Conservation (phyloP, 2,113 vertebrate species). For the Cavia porcellus region DNA sequence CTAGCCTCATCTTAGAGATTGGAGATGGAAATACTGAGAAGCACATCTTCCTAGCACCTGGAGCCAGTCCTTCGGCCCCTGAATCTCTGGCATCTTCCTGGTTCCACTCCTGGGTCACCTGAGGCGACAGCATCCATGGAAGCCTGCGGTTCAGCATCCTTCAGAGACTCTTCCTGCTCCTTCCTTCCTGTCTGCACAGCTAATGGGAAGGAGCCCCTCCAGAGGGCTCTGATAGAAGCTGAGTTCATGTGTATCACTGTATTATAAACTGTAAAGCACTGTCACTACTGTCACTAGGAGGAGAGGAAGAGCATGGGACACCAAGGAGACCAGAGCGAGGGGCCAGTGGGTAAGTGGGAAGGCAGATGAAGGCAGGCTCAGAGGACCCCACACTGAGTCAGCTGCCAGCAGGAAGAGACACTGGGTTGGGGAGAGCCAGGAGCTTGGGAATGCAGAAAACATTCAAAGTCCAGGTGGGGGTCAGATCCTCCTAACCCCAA, state of each 20-base stretch:
- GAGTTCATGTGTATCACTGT: neutral
- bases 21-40: neutral
- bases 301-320: neutral
- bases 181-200: neutral
- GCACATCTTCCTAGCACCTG: neutral
- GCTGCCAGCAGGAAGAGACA: neutral
- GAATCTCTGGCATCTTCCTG: neutral
- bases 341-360: slow-evolving; percentile 10
- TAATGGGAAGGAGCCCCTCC: neutral
- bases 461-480: neutral
- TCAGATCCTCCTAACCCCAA: neutral
- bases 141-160: neutral
- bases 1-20: neutral
- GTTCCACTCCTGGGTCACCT: neutral
- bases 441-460: slow-evolving; percentile 4
- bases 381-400: neutral
- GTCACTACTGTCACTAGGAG: neutral
- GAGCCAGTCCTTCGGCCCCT: too few species aligned
- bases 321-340: neutral
- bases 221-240: neutral
- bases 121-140: neutral
- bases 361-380: neutral
- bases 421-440: neutral
- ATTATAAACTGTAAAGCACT: neutral
- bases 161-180: neutral